Evolutionary conservation across 2,797 vertebrate genomes (phyloP).

Genomic region (Muraenolepis orangiensis): DNA sequence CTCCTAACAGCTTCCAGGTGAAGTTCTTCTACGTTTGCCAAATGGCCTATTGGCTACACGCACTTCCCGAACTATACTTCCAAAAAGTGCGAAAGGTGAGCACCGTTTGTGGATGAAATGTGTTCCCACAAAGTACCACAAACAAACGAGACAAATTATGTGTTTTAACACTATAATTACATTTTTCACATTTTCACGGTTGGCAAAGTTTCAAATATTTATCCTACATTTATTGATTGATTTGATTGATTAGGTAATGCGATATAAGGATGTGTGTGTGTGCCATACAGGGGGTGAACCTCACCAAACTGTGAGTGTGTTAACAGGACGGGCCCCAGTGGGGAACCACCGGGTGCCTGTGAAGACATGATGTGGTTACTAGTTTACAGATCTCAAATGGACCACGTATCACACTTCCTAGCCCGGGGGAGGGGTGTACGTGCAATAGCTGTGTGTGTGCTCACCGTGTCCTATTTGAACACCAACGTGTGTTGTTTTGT

Average conservation of each 20-base stretch:
- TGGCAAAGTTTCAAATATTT: no score
- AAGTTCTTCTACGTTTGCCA: slow-evolving; percentile 90
- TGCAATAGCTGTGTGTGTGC: neutral
- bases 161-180: neutral
- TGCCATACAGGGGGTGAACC: neutral
- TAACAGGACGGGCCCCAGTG: neutral
- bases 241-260: neutral
- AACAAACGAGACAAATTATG: neutral
- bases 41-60: slow-evolving; percentile 85
- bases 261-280: neutral
- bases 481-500: neutral
- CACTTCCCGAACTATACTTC: slow-evolving; percentile 83
- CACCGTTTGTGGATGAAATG: neutral
- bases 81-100: slow-evolving; percentile 83
- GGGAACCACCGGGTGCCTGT: no score
- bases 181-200: neutral
- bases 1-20: slow-evolving; percentile 81
- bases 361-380: neutral
- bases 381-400: neutral
- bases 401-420: neutral
- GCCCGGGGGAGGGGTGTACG: neutral
- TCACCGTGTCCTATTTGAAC: neutral
- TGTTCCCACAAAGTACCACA: neutral
- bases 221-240: neutral
- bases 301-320: neutral